Base-by-base conservation (phyloP, 2,113 vertebrate genomes). In the Rhadina sibilatrix region DNA sequence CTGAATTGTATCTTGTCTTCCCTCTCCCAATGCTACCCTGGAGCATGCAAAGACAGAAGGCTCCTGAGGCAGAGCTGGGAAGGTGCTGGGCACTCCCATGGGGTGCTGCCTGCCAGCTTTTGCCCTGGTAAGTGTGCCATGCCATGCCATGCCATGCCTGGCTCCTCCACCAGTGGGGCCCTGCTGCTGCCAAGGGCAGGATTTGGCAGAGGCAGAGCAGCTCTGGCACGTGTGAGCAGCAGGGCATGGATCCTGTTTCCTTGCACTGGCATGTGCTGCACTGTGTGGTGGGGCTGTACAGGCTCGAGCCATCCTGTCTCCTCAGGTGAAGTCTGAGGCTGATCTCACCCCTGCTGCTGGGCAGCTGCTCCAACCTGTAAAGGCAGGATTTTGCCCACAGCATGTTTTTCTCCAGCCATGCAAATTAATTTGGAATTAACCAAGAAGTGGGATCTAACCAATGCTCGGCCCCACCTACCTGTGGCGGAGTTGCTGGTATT, bases 361-460 rank as follows among this genome's bases (percentile, higher is more conserved):
- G 35, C 59, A 88, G 68, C 61, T 79, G 85, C 60, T 90, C 76
- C 4, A 4, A 95, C 90, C 77, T 95, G 93, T 44, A 75, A 57
- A 86, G 92, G 61, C 94, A 95, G 61, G 90, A 90, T 78, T 93
- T 89, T 87, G 65, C 92, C 77, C 37, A 4, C 72, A 79, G 93
- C 69, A 10, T 65, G 2, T 88, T 94, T 90, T 93, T 89, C 57
- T 84, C 46, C 52, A 84, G 80, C 40, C 60, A 60, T 54, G 83
- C 69, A 93, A 92, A 96, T 93, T 57, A 89, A 94, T 75, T 88
- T 78, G 33, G 49, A 79, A 35, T 44, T 87, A 87, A 81, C 24
- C 49, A 71, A 87, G 60, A 81, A 82, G 31, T 9, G 2, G 31
- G 75, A 91, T 59, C 69, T 90, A 93, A 83, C 31, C 1, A 1